Base-by-base conservation (phyloP, 2,888 invertebrate species). In the Drosophila infuscata region DNA sequence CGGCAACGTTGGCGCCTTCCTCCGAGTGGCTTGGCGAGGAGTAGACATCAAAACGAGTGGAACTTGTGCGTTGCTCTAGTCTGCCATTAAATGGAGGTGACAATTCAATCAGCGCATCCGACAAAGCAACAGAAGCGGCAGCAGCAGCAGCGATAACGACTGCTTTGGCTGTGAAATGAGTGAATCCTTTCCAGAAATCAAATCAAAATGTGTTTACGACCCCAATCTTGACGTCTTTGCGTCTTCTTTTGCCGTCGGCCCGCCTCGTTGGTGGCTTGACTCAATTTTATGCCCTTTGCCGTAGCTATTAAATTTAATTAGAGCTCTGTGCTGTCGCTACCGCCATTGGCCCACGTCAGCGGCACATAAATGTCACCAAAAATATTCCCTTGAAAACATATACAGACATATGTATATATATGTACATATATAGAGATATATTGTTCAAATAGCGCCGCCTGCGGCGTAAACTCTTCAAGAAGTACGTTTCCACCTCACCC, bases 301-400 rank as follows among this genome's bases (percentile, higher is more conserved):
- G 77, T 72, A 66, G 89, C 87, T 88, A 88, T 88, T 90, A 88
- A 91, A 91, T 90, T 90, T 90, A 90, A 90, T 90, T 90, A 90
- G 90, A 91, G 76, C 83, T 79, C 87, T 82, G 76, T 69, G 81
- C 75, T 74, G 72, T 81, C 68, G 70, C 76, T 76, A 68, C 77
- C 79, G 83, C 76, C 78, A 76, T 75, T 76, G 76, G 76, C 66
- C 65, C 11, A 67, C 68, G 74, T 72, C 72, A 74, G 76, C 79
- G 78, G 75, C 81, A 85, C 85, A 90, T 89, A 84, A 91, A 89
- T 89, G 85, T 91, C 89, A 90, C 86, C 89, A 75, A 83, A 77
- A 90, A 84, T 85, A 86, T 87, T 78, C 79, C 76, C 82, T 72
- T 76, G 79, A 88, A 85, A 87, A 74, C 64, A 51, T 54, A 33